Evolutionary conservation across 2,797 vertebrate species (phyloP), one percentile per base, ranked within the genome.

Genomic region (Hippoglossus hippoglossus): DNA sequence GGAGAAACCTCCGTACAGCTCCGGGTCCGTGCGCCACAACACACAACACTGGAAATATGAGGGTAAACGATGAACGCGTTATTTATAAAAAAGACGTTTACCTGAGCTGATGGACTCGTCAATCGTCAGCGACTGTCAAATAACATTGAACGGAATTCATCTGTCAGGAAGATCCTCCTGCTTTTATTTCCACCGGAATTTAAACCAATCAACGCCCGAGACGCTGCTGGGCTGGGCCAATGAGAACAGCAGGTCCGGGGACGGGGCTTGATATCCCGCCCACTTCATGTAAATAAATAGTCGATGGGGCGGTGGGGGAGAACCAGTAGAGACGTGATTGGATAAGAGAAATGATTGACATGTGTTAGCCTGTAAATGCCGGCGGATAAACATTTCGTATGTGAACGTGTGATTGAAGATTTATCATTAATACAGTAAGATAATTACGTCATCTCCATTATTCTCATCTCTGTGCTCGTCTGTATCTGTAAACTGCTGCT

Each of bases 81-180:
- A 31, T 50, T 46, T 68, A 41, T 46, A 9, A 21, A 66, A 66
- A 18, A 22, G 1, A 0, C 0, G 39, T 77, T 89, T 92, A 94
- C 93, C 93, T 91, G 85, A 73, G 60, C 80, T 80, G 83, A 79
- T 81, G 77, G 68, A 65, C 70, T 82, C 75, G 75, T 91, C 81
- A 87, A 83, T 66, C 80, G 77, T 77, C 71, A 71, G 64, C 51
- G 80, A 73, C 82, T 85, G 85, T 87, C 77, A 91, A 87, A 80
- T 44, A 80, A 78, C 77, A 78, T 57, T 79, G 34, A 77, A 79
- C 84, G 75, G 87, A 87, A 87, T 85, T 74, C 67, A 63, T 75
- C 28, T 61, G 63, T 44, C 22, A 39, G 16, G 11, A 76, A 56
- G 68, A 51, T 39, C 85, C 86, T 19, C 89, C 91, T 28, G 2